A percentile compares a stretch with the other conserved stretches of the same genome.
phyloP scores from a whole-genome alignment of 2,888 invertebrate genomes.

The Meghimatium bilineatum region DNA sequence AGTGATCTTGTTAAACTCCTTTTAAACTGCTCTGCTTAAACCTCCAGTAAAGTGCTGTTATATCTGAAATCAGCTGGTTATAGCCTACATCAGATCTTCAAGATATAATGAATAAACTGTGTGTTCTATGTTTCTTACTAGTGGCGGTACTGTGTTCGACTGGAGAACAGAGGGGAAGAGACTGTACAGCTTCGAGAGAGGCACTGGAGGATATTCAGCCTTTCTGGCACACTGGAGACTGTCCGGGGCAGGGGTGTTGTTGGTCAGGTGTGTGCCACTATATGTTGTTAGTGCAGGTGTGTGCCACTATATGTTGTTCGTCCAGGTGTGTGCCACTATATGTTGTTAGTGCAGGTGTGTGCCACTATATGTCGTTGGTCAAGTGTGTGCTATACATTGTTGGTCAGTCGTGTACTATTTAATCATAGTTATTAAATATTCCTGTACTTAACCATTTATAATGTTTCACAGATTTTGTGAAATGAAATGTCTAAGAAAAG shows the following conservation, averaged over 20 bases:
- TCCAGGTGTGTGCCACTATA: slow-evolving; percentile 76
- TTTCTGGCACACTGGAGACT: slow-evolving; percentile 91
- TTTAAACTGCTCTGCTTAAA: too few species aligned
- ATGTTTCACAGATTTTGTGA: too few species aligned
- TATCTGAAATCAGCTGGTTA: too few species aligned
- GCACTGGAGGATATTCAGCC: slow-evolving; percentile 98
- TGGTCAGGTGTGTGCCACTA: slow-evolving; percentile 81
- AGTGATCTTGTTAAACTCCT: too few species aligned
- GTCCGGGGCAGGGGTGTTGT: slow-evolving; percentile 94
- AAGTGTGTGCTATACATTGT: too few species aligned
- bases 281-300: slow-evolving; percentile 77
- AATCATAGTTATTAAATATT: too few species aligned
- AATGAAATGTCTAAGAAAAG: too few species aligned
- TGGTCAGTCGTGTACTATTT: too few species aligned
- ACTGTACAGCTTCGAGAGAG: slow-evolving; percentile 93
- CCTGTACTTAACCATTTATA: too few species aligned
- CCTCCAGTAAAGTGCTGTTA: too few species aligned
- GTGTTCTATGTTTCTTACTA: slow-evolving; percentile 56
- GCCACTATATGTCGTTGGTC: background rate
- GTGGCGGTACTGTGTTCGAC: slow-evolving; percentile 97
- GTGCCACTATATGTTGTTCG: slow-evolving; percentile 7
- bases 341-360: slow-evolving; percentile 76
- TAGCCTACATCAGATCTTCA: too few species aligned
- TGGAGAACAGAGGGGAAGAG: slow-evolving; percentile 93
- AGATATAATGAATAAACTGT: too few species aligned